Evolutionary conservation across 2,888 invertebrate species (phyloP), one percentile per base, ranked within the genome.

Genomic region (Cheilosia scutellata): DNA sequence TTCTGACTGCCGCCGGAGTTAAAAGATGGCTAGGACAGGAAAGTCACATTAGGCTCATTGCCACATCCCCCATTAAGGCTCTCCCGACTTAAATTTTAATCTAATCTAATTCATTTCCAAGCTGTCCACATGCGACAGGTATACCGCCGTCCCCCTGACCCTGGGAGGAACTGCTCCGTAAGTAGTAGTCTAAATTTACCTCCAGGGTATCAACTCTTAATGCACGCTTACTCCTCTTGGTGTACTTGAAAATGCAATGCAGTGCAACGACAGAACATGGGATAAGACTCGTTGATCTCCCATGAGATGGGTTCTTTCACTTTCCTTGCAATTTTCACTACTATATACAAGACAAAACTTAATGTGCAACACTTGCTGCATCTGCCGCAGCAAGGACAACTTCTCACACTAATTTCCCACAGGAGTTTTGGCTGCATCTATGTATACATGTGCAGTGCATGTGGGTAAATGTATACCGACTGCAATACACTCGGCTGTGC

Each of bases 371-470:
- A 83, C 78, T 78, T 78, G 72, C 58, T 83, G 78, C 79, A 79
- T 84, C 62, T 84, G 79, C 74, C 70, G 74, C 79, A 84, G 65
- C 75, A 84, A 84, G 79, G 79, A 75, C 79, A 75, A 74, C 83
- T 62, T 74, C 83, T 79, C 70, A 58, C 79, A 79, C 74, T 84
- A 65, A 84, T 84, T 84, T 84, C 83, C 83, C 83, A 79, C 70
- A 63, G 79, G 83, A 84, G 68, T 78, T 70, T 74, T 57, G 51
- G 62, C 37, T 63, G 63, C 74, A 79, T 63, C 83, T 65, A 55
- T 68, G 33, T n/a, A 11, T 33, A 13, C 5, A n/a, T n/a, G 1
- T 13, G 9, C 11, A 5, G 7, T 27, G 6, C 6, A 13, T 51
- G 11, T 27, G 25, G 11, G 25, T 11, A 25, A 6, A 9, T 55